Evolutionary conservation across 2,113 vertebrate genomes (phyloP).

Genomic region (Rafetus swinhoei): DNA sequence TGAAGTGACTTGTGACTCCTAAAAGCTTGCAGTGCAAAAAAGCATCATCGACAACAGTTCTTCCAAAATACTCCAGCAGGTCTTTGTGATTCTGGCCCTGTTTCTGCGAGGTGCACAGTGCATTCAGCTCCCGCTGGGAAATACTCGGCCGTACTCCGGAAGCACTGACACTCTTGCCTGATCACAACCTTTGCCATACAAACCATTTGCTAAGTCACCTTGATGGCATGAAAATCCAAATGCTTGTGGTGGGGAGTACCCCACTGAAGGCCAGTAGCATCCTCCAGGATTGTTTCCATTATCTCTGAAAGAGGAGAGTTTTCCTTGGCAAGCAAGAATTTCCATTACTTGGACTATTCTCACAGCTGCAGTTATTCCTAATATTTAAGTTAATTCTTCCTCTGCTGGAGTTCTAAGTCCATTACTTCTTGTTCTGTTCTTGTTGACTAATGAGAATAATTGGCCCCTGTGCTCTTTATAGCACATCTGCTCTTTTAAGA

Average conservation of each 20-base stretch:
- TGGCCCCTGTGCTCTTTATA: slow-evolving; percentile 20
- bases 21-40: background rate
- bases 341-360: accelerated
- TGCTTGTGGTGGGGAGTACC: accelerated
- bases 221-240: accelerated
- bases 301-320: accelerated
- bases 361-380: background rate
- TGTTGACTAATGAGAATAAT: slow-evolving; percentile 36
- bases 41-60: background rate
- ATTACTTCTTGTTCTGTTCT: background rate
- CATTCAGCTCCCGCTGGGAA: accelerated
- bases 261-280: background rate
- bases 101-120: accelerated
- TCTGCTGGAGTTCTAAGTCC: background rate
- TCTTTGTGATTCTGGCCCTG: background rate
- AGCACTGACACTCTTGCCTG: background rate
- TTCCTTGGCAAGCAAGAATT: accelerated
- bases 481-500: slow-evolving; percentile 55
- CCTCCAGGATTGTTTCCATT: accelerated
- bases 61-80: background rate
- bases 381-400: background rate
- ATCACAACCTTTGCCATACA: background rate
- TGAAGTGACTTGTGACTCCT: background rate
- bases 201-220: background rate
- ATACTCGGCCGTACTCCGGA: accelerated